Percentiles rank a stretch among this genome's conserved stretches.
Evolutionary conservation across 2,888 invertebrate species (phyloP).

Genomic region (Cephonodes hylas): DNA sequence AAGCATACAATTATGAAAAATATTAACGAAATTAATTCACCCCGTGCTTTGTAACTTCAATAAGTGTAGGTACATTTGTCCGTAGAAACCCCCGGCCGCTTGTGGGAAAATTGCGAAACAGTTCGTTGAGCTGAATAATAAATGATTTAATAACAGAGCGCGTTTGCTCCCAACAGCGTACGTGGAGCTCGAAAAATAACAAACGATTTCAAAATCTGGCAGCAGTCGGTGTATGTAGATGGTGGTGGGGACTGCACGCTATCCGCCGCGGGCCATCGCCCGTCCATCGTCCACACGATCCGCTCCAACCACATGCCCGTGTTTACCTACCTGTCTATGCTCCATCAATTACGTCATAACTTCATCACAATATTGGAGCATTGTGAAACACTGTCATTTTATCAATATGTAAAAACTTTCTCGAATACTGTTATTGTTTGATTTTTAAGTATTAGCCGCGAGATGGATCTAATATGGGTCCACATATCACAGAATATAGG

Average conservation of each 20-base stretch:
- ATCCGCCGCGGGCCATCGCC: slow-evolving; percentile 41
- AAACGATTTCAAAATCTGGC: slow-evolving; percentile 73
- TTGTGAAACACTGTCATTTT: background rate
- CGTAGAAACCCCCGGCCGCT: slow-evolving; percentile 44
- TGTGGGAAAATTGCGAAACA: slow-evolving; percentile 78
- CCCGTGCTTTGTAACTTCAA: background rate
- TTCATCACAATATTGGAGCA: background rate
- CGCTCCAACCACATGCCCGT: background rate
- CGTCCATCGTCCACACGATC: slow-evolving; percentile 27
- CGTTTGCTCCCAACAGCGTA: slow-evolving; percentile 70
- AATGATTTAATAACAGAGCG: slow-evolving; percentile 80
- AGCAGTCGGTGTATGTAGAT: slow-evolving; percentile 44
- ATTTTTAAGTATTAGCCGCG: no score
- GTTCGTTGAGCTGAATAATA: slow-evolving; percentile 79
- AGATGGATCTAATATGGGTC: no score
- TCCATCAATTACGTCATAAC: background rate
- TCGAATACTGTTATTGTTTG: no score
- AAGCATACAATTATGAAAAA: background rate
- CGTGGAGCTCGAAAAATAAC: slow-evolving; percentile 74
- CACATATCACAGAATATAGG: no score
- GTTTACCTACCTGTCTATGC: background rate
- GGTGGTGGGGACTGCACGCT: slow-evolving; percentile 38
- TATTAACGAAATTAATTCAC: background rate
- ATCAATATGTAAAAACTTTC: no score
- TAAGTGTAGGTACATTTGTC: slow-evolving; percentile 26